Percentiles rank a stretch among this genome's conserved stretches.
Evolutionary conservation across 2,888 invertebrate genomes (phyloP).

Genomic region (Hipparchia semele): DNA sequence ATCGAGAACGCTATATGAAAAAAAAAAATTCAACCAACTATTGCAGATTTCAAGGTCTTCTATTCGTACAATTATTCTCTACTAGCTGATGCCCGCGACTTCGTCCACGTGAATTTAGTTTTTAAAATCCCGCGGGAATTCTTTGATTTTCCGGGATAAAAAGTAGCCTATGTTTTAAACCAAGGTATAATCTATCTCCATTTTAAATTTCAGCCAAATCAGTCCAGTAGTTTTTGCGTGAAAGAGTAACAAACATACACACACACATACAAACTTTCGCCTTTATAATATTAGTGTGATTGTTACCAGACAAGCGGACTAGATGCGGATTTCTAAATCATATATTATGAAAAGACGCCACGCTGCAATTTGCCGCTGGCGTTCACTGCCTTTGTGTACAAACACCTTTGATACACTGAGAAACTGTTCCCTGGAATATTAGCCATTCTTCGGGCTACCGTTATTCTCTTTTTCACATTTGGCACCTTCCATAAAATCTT

Average conservation of each 20-base stretch:
- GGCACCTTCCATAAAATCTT: neutral
- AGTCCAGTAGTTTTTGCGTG: too few relatives aligned
- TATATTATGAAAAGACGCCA: conserved; percentile 1
- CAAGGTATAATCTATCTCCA: too few relatives aligned
- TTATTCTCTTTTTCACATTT: conserved; percentile 3
- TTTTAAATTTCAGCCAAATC: too few relatives aligned
- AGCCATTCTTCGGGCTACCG: neutral
- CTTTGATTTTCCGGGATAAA: too few relatives aligned
- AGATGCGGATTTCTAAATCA: conserved; percentile 13
- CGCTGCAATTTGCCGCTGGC: neutral
- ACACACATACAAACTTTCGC: too few relatives aligned
- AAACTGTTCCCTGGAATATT: conserved; percentile 2
- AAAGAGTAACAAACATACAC: too few relatives aligned
- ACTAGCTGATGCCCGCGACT: too few relatives aligned
- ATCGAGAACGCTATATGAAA: too few relatives aligned
- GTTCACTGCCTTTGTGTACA: conserved; percentile 10
- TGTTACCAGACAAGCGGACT: neutral
- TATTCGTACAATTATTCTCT: neutral
- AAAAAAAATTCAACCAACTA: neutral
- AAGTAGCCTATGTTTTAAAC: too few relatives aligned
- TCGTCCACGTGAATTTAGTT: too few relatives aligned
- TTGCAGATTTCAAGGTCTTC: neutral
- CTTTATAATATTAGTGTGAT: too few relatives aligned
- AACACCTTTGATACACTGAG: conserved; percentile 19
- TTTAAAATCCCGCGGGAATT: too few relatives aligned